Percentiles rank a stretch among this genome's conserved stretches.
These are phyloP conservation scores for Cariama cristata DNA, from an alignment of 2,113 vertebrate species.

Conservation along the genomic window DNA sequence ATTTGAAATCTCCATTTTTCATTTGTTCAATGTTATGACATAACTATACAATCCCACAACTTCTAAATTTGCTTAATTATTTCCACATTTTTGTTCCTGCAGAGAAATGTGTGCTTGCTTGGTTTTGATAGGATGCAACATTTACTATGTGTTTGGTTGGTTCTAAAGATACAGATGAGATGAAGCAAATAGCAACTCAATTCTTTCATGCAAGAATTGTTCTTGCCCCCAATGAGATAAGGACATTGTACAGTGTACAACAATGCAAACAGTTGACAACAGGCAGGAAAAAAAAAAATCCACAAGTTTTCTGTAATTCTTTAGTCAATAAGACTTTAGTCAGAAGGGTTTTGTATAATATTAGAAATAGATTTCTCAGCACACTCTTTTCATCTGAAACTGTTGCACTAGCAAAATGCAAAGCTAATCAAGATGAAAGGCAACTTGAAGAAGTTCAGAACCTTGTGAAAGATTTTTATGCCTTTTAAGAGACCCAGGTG, in stretches of 20 bases:
- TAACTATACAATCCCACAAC: not conserved
- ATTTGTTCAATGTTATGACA: not conserved
- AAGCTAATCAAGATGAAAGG: conserved; percentile 21
- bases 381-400: conserved; percentile 5
- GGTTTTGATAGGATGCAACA: not conserved
- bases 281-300: not conserved
- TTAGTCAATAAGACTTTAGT: not conserved
- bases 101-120: not conserved
- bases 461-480: not conserved
- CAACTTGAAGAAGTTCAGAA: not conserved
- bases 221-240: not conserved
- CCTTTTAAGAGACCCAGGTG: not conserved
- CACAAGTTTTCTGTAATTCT: not conserved
- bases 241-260: not conserved
- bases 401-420: conserved; percentile 39
- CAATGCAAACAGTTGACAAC: not conserved
- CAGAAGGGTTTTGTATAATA: not conserved
- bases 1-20: not conserved
- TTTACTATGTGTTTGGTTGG: not conserved
- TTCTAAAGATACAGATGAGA: not conserved
- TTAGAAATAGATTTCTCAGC: conserved; percentile 40
- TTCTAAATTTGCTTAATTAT: not conserved
- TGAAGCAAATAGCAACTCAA: not conserved
- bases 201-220: not conserved
- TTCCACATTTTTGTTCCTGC: not conserved